Conservation (phyloP, 2,797 vertebrate genomes). For the Coregonus sp. region DNA sequence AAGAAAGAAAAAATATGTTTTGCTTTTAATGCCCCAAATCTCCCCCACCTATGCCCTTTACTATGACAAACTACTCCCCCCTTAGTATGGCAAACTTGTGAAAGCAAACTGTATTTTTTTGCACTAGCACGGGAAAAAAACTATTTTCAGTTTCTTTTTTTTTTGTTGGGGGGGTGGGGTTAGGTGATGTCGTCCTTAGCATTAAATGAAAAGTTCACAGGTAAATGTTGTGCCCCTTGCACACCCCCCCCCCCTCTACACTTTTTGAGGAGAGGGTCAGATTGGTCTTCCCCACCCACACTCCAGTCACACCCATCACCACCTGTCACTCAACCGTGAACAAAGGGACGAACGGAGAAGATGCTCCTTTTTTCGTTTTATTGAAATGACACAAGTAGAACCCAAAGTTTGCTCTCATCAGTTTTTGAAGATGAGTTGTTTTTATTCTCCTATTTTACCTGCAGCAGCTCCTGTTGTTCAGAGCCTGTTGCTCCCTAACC, state of each 20-base stretch:
- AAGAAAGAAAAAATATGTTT: conserved; percentile 43
- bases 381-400: conserved; percentile 54
- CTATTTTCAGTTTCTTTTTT: conserved; percentile 79
- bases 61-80: conserved; percentile 5
- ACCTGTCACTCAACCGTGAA: conserved; percentile 61
- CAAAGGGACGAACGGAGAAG: conserved; percentile 54
- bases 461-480: conserved; percentile 52
- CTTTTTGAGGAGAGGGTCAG: too few species aligned
- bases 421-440: conserved; percentile 61
- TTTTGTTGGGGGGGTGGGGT: conserved; percentile 70
- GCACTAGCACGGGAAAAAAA: conserved; percentile 98
- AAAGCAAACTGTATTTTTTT: conserved; percentile 95
- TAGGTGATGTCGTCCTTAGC: conserved; percentile 89
- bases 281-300: neutral
- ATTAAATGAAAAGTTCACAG: conserved; percentile 83
- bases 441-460: conserved; percentile 48
- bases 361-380: conserved; percentile 70
- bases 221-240: conserved; percentile 41
- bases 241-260: conserved; percentile 10
- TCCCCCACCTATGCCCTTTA: neutral
- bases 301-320: conserved; percentile 31
- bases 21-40: conserved; percentile 64
- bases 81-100: conserved; percentile 95
- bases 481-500: conserved; percentile 25
- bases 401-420: conserved; percentile 67